Conservation (phyloP, 1,140 invertebrate genomes). For the Drosophila rufa region DNA sequence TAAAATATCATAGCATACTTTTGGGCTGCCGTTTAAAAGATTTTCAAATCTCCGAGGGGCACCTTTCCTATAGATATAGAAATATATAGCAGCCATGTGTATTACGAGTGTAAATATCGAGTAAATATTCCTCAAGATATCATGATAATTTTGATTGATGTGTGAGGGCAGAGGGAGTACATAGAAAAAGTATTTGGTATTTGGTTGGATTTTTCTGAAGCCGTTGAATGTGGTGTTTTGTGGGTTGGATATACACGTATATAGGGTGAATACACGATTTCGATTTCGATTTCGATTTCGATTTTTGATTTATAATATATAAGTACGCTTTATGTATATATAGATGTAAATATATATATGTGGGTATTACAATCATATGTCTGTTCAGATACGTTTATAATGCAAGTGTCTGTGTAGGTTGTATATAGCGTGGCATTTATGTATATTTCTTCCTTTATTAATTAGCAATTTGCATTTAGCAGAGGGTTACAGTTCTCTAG, state of each 20-base stretch:
- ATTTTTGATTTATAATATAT: conserved; percentile 28
- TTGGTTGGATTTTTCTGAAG: conserved; percentile 33
- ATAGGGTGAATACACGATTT: conserved; percentile 28
- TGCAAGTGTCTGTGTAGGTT: conserved; percentile 29
- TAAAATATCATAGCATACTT: neutral
- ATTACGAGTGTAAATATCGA: conserved; percentile 57
- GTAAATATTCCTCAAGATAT: conserved; percentile 59
- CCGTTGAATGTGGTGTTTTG: conserved; percentile 40
- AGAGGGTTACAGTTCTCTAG: conserved; percentile 57
- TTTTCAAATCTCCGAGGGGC: neutral
- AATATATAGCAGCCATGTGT: conserved; percentile 47
- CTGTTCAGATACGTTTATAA: conserved; percentile 76
- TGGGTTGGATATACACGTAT: conserved; percentile 50
- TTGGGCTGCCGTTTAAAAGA: neutral
- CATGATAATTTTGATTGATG: conserved; percentile 54
- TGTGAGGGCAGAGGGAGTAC: conserved; percentile 17
- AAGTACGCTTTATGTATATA: conserved; percentile 49
- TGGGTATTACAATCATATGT: conserved; percentile 69
- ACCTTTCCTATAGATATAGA: conserved; percentile 16
- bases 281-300: conserved; percentile 9
- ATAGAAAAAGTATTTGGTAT: conserved; percentile 33
- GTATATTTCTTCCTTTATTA: conserved; percentile 21
- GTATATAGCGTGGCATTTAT: conserved; percentile 35
- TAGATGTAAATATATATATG: conserved; percentile 57
- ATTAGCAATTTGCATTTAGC: conserved; percentile 45